Evolutionary conservation across 2,797 vertebrate species (phyloP).

Genomic region (Characodon lateralis): DNA sequence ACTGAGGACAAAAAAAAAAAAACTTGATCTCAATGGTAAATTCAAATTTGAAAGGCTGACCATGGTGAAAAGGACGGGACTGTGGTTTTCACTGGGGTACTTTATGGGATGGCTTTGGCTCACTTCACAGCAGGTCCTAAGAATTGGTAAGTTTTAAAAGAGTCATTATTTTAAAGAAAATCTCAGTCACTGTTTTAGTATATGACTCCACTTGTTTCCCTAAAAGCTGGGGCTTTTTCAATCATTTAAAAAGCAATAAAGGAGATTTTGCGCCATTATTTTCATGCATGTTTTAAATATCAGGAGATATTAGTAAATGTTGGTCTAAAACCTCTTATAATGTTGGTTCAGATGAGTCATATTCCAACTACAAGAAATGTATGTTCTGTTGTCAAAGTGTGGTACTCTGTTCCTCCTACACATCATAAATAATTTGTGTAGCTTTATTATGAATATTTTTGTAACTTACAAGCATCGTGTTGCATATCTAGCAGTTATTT

Average conservation of each 20-base stretch:
- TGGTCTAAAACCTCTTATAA: not conserved
- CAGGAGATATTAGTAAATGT: slow-evolving; percentile 10
- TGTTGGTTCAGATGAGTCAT: not conserved
- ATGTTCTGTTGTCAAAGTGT: not conserved
- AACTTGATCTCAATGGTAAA: slow-evolving; percentile 74
- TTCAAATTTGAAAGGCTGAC: slow-evolving; percentile 71
- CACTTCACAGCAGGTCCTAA: slow-evolving; percentile 91
- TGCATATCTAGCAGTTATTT: not conserved
- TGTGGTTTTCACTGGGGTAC: slow-evolving; percentile 78
- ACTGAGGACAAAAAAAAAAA: slow-evolving; percentile 49
- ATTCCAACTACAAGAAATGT: not conserved
- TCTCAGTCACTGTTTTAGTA: slow-evolving; percentile 2
- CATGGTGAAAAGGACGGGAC: slow-evolving; percentile 80
- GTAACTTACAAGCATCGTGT: not conserved
- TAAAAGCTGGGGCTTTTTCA: not conserved
- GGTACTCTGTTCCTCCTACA: not conserved
- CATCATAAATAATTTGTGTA: not conserved
- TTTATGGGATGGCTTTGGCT: slow-evolving; percentile 81
- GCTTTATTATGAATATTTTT: not conserved
- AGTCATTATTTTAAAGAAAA: not conserved
- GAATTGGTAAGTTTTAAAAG: slow-evolving; percentile 89
- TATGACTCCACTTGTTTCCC: not conserved
- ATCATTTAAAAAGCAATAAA: not conserved
- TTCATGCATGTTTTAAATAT: slow-evolving; percentile 14
- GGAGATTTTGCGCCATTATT: not conserved